Base-by-base conservation (phyloP, 2,113 vertebrate genomes). In the Tyrannus savana region DNA sequence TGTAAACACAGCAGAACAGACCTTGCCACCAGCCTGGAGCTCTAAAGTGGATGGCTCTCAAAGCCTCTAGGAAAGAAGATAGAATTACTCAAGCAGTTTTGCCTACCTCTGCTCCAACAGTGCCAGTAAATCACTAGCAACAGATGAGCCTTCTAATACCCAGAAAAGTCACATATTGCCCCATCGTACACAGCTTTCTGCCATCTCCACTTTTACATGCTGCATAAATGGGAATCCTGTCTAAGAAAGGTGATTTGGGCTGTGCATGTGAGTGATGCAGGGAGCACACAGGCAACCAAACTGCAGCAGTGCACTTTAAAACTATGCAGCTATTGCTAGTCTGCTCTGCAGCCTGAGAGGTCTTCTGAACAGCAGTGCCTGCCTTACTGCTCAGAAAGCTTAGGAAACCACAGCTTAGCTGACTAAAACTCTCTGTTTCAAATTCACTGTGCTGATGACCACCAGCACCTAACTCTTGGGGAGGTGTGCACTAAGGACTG, bases 1-100 rank as follows among this genome's bases (percentile, higher is more conserved):
- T 94, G 71, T 82, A 72, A 97, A 84, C 60, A 90, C 23, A 60
- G 37, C 24, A 81, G 35, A 90, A 33, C 27, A 84, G 37, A 81
- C 28, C n/a, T 86, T 71, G 44, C 37, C 83, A 94, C 79, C 85
- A 88, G n/a, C 68, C 85, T 50, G 41, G 37, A 80, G 24, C 50
- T 84, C 18, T 1, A 44, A 71, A 55, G 47, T n/a, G 52, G 35
- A 64, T 0, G 0, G 28, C 10, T 72, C 25, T 84, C 28, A 71
- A 81, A 37, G 30, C 12, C 25, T 42, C 24, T 23, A 8, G 39
- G 35, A 81, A 69, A 89, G 71, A 31, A 76, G 55, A 55, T 3
- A 77, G 68, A 93, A 68, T 31, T 81, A 44, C n/a, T 90, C 56
- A 39, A 84, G 44, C 10, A 84, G 28, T 76, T 91, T 84, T 91